Evolutionary conservation across 2,113 vertebrate species (phyloP).

Genomic region (Urocynchramus pylzowi): DNA sequence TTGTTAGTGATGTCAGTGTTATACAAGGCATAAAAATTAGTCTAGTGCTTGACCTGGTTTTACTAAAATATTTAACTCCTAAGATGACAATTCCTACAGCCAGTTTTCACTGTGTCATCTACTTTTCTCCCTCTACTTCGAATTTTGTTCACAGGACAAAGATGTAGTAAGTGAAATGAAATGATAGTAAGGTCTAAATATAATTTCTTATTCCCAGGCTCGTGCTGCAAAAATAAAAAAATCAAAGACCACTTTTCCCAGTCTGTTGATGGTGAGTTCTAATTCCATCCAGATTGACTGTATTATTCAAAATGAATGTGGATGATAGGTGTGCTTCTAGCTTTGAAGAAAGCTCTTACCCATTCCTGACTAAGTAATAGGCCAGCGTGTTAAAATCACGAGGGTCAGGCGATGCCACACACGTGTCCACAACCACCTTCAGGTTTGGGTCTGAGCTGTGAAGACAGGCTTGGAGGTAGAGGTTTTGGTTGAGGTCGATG

Average conservation of each 20-base stretch:
- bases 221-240: not conserved
- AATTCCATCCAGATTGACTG: not conserved
- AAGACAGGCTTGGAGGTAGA: slow-evolving; percentile 70
- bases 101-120: not conserved
- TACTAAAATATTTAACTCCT: not conserved
- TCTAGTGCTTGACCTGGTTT: not conserved
- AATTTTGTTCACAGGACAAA: not conserved
- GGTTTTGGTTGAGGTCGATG: slow-evolving; percentile 61
- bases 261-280: not conserved
- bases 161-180: not conserved
- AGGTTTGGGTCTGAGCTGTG: slow-evolving; percentile 46
- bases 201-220: not conserved
- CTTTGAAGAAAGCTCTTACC: slow-evolving; percentile 58
- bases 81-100: not conserved
- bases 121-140: not conserved
- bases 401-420: slow-evolving; percentile 65
- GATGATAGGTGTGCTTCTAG: not conserved
- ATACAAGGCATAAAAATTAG: not conserved
- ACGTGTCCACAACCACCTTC: slow-evolving; percentile 72
- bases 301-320: not conserved
- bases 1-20: not conserved
- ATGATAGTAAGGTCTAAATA: not conserved
- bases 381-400: slow-evolving; percentile 35
- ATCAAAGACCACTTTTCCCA: not conserved
- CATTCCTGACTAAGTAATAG: slow-evolving; percentile 64